Conservation (phyloP, 2,113 vertebrate genomes). For the Probosciger aterrimus region DNA sequence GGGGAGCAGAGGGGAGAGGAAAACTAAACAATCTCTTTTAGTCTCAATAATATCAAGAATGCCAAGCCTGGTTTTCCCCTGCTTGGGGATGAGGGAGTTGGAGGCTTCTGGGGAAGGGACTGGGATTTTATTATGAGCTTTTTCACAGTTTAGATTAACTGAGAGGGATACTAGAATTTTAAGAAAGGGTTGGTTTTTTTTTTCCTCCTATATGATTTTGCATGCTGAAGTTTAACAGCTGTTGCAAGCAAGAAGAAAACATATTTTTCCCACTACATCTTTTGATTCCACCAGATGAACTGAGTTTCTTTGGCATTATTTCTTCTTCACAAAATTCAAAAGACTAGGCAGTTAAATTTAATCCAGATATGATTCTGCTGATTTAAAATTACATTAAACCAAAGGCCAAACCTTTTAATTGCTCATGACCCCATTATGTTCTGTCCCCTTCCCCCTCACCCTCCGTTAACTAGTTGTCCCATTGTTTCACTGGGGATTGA, state of each 20-base stretch:
- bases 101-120: background rate
- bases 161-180: background rate
- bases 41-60: background rate
- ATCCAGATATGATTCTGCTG: background rate
- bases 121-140: background rate
- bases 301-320: conserved; percentile 10
- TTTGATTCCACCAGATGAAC: conserved; percentile 12
- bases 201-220: background rate
- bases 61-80: background rate
- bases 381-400: background rate
- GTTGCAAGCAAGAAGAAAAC: conserved; percentile 25
- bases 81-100: background rate
- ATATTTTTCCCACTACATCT: conserved; percentile 4
- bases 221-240: conserved; percentile 40
- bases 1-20: background rate
- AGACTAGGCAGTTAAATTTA: background rate
- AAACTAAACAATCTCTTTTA: background rate
- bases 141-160: background rate
- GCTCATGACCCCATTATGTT: background rate
- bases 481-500: conserved; percentile 10
- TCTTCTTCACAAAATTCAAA: background rate
- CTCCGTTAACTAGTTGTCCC: background rate
- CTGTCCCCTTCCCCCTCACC: background rate
- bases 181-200: background rate
- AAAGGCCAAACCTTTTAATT: conserved; percentile 12